Evolutionary conservation across 23 tunicate species (phyloP).

Genomic region (Halocynthia roretzi): DNA sequence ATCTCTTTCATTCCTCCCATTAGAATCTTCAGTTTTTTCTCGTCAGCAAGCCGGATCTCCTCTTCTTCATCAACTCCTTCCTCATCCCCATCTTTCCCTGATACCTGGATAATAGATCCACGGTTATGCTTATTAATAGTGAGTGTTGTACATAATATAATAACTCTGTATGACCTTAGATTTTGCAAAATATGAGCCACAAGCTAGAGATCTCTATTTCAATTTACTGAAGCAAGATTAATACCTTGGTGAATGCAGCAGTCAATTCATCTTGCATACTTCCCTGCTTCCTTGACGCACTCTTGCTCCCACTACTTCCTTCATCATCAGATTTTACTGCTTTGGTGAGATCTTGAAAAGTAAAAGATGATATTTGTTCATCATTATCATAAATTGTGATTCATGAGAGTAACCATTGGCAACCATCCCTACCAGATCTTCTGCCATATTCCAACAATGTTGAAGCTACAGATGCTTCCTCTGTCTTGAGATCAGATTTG

Average conservation of each 20-base stretch:
- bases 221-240: neutral
- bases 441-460: slow-evolving; percentile 84
- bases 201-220: too few species aligned
- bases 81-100: slow-evolving; percentile 17
- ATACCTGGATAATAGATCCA: neutral
- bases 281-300: neutral
- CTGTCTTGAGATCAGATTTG: slow-evolving; percentile 36
- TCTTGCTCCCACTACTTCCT: neutral
- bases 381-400: too few species aligned
- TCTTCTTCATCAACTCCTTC: slow-evolving; percentile 69
- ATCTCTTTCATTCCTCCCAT: slow-evolving; percentile 91
- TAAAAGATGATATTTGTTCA: neutral
- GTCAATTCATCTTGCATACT: slow-evolving; percentile 27
- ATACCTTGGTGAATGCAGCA: slow-evolving; percentile 57
- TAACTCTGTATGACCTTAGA: too few species aligned
- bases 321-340: slow-evolving; percentile 15
- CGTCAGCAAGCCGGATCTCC: slow-evolving; percentile 61
- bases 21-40: slow-evolving; percentile 54
- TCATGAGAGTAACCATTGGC: too few species aligned
- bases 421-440: slow-evolving; percentile 23
- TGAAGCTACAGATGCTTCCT: slow-evolving; percentile 78
- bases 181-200: too few species aligned
- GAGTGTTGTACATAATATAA: too few species aligned
- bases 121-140: too few species aligned
- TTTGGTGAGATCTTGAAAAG: neutral